Evolutionary conservation across 1,140 invertebrate genomes (phyloP), one percentile per base, ranked within the genome.

Genomic region (Andricus grossulariae): DNA sequence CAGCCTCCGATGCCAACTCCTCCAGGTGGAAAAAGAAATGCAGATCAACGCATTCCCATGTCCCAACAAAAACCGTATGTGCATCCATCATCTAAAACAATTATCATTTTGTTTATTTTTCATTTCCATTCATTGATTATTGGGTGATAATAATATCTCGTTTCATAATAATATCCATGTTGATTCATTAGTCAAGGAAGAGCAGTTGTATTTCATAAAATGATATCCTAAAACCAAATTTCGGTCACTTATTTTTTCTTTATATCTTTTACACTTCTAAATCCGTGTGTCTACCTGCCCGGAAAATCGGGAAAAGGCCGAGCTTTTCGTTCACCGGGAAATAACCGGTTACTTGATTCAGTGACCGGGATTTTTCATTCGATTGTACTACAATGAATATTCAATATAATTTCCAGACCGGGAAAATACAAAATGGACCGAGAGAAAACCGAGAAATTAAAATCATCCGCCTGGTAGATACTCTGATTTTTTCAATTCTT

Each of bases 51-150:
- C 79, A 92, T 92, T 71, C 91, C 92, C 6, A 92, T 94, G 88
- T 90, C 93, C n/a, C 94, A 93, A 77, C 93, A 94, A 88, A 95
- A 95, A 88, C 93, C 92, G 92, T 94, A 92, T 87, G 90, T 92
- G 74, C 86, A 55, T 85, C 25, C 76, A 32, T 52, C 39, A 13
- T 25, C 70, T 18, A 72, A 1, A 60, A 71, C 73, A 70, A 71
- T 57, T 57, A 11, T 55, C 45, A 66, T 74, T 52, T 88, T 81
- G 85, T 82, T 85, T 75, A 72, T 82, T 83, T 84, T 81, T 79
- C 72, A 76, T 82, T 83, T 82, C 72, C 45, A 79, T 80, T 82
- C 57, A 54, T 79, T 78, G 71, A 81, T 82, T 83, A 77, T 76
- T 81, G 76, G 72, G 55, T 73, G 49, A 57, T 21, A 39, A 39